A percentile compares a stretch with the other conserved stretches of the same genome.
Evolutionary conservation across 1,140 invertebrate genomes (phyloP).

Genomic region (Eurosta solidaginis): DNA sequence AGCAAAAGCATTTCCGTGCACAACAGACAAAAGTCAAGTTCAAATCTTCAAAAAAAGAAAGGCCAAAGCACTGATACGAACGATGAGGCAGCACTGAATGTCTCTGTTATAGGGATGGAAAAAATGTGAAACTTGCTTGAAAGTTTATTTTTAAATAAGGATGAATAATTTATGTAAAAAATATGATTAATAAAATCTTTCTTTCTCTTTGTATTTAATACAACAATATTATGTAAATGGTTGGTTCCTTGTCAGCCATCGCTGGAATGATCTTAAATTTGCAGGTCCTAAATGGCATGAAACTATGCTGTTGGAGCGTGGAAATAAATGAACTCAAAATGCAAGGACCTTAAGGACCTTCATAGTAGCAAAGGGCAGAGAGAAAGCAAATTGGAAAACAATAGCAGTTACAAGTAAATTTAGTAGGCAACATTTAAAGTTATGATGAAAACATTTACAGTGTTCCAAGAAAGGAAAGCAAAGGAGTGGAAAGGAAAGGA

Average conservation of each 20-base stretch:
- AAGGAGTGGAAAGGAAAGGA: no score
- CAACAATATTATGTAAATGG: no score
- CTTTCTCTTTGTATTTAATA: no score
- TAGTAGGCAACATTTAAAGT: not conserved
- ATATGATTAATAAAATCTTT: not conserved
- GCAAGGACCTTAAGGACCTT: not conserved
- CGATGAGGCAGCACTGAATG: not conserved
- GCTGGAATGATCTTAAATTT: no score
- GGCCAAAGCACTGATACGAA: not conserved
- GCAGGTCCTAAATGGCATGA: not conserved
- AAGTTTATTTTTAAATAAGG: not conserved
- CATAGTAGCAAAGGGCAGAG: not conserved
- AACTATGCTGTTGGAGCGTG: not conserved
- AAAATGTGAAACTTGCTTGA: not conserved
- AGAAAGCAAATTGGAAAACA: not conserved
- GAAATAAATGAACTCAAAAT: not conserved
- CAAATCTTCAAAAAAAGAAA: not conserved
- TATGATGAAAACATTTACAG: not conserved
- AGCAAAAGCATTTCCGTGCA: constrained; percentile 28
- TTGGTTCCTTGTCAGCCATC: no score
- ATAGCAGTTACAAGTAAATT: not conserved
- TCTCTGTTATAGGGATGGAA: not conserved
- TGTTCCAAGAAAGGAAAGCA: not conserved
- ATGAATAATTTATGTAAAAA: not conserved
- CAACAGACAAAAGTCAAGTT: constrained; percentile 29